Base-by-base conservation (phyloP, 2,797 vertebrate genomes). In the Malurus splendens region DNA sequence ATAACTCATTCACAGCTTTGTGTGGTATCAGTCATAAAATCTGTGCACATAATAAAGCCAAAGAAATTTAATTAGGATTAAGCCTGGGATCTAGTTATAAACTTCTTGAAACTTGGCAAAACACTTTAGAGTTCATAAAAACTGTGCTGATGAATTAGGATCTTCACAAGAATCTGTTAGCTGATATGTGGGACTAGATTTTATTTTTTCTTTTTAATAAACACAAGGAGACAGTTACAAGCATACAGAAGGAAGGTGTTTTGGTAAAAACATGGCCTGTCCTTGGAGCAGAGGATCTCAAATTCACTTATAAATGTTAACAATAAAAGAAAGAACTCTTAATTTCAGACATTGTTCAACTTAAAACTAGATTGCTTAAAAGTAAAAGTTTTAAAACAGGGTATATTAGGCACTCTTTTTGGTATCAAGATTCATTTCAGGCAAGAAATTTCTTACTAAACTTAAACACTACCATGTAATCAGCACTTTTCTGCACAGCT, bases 401-500 rank as follows among this genome's bases (percentile, higher is more conserved):
- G 61, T 68, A 44, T 38, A 57, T 52, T 71, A 82, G 47, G 44
- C 44, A 80, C 27, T 73, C 24, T 30, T 24, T 54, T 78, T 27
- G 38, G 38, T 52, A 75, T 72, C 19, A 78, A 83, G 83, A 89
- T 36, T 72, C 36, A 76, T 87, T 86, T 90, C 67, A 79, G 80
- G 77, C 60, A 76, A 73, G 32, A 54, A 70, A 70, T 87, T 92
- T 86, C 36, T 44, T 73, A 76, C 64, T 87, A 82, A 81, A 91
- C 85, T 90, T 85, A 93, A 92, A 80, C 80, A 78, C 66, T 60
- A 79, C 77, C 83, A 45, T 87, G 76, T 90, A 90, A 93, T 93
- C 87, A 28, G 77, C 10, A 81, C 64, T 92, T 32, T 81, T 89
- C 76, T 89, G 87, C 74, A 82, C 92, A 87, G 80, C 85, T 91